Evolutionary conservation across 2,113 vertebrate species (phyloP).

Genomic region (Entomyzon cyanotis): DNA sequence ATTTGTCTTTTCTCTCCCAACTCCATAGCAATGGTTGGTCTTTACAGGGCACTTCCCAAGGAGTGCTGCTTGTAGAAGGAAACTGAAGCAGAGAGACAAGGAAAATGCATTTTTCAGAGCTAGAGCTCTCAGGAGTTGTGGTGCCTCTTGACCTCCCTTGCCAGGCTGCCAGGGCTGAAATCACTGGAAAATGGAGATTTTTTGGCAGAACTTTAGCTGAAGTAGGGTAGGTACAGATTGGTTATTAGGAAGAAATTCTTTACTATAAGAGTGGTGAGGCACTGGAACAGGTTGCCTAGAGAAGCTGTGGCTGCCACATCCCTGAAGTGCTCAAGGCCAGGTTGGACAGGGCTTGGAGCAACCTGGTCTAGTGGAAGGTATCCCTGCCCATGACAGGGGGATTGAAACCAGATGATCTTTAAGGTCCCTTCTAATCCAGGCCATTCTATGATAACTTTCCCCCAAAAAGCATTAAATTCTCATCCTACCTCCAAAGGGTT

Average conservation of each 20-base stretch:
- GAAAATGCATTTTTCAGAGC: not conserved
- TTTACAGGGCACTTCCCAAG: not conserved
- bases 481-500: not conserved
- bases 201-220: not conserved
- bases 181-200: not conserved
- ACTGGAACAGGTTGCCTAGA: not conserved
- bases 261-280: no score
- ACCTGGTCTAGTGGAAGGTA: accelerated
- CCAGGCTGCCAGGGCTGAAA: not conserved
- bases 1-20: not conserved
- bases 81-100: not conserved
- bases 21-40: not conserved
- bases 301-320: not conserved
- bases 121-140: not conserved
- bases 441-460: not conserved
- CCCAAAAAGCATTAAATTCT: not conserved
- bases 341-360: not conserved
- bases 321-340: not conserved
- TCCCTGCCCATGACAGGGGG: not conserved
- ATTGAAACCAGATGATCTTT: not conserved
- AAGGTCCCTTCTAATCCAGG: not conserved
- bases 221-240: not conserved
- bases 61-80: not conserved
- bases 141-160: not conserved
- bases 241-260: not conserved